A percentile compares a stretch with the other conserved stretches of the same genome.
phyloP scores from a whole-genome alignment of 2,113 vertebrate species.

The Dromiciops gliroides region DNA sequence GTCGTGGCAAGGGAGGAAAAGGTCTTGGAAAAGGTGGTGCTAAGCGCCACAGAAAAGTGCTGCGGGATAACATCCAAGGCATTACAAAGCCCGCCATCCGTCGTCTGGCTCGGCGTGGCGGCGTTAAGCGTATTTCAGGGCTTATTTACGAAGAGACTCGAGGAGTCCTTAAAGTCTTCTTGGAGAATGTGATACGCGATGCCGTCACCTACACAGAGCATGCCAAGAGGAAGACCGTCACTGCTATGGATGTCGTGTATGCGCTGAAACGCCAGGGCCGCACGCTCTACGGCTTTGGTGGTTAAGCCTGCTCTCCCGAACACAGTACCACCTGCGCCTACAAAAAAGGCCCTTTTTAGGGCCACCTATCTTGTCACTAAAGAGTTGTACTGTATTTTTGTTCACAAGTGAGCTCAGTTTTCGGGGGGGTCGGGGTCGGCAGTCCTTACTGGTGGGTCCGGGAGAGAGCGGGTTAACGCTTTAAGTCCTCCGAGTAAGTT shows the following conservation, averaged over 20 bases:
- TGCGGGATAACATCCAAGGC: background rate
- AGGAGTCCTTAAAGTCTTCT: background rate
- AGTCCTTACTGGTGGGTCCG: too few species aligned
- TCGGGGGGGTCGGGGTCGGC: too few species aligned
- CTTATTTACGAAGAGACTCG: background rate
- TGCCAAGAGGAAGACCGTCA: background rate
- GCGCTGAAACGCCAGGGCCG: background rate
- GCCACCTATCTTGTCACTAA: background rate
- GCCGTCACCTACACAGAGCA: background rate
- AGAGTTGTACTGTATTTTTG: too few species aligned
- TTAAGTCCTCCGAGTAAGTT: too few species aligned
- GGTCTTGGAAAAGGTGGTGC: background rate
- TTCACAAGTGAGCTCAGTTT: too few species aligned
- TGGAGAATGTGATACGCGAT: background rate
- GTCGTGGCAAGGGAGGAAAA: background rate
- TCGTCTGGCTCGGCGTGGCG: background rate
- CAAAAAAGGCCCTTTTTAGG: background rate
- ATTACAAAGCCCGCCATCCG: background rate
- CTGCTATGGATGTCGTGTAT: background rate
- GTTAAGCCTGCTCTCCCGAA: accelerated
- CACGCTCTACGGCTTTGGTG: background rate
- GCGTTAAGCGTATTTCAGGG: background rate
- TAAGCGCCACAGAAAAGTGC: background rate
- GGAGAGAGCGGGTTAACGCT: too few species aligned
- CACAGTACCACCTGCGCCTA: background rate